A percentile compares a stretch with the other conserved stretches of the same genome.
Conservation (phyloP, 2,113 vertebrate genomes). For the Sorex araneus region DNA sequence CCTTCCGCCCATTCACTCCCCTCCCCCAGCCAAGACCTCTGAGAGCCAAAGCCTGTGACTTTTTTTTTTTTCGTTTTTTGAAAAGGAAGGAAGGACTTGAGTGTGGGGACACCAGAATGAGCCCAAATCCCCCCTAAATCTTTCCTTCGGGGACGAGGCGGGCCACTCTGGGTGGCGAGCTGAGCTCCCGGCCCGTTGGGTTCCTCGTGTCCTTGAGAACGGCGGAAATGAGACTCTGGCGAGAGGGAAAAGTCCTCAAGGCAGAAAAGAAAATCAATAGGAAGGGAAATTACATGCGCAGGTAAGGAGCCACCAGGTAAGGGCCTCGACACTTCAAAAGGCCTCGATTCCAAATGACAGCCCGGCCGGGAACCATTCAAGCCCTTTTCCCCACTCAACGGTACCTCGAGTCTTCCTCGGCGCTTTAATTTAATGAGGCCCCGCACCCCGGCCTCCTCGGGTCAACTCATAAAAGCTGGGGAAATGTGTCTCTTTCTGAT, state of each 20-base stretch:
- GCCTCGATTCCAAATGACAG: constrained; percentile 57
- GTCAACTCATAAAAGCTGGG: background rate
- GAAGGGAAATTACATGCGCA: background rate
- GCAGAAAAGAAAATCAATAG: background rate
- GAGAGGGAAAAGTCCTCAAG: background rate
- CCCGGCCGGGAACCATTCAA: background rate
- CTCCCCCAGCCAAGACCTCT: background rate
- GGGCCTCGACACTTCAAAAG: constrained; percentile 34
- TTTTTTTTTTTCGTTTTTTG: too few species aligned
- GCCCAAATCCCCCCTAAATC: too few species aligned
- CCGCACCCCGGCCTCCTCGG: background rate
- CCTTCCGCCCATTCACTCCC: too few species aligned
- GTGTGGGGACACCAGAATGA: too few species aligned
- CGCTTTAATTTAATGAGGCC: background rate
- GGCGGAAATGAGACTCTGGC: constrained; percentile 59
- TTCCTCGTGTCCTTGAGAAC: constrained; percentile 66
- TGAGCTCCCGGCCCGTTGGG: background rate
- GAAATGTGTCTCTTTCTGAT: background rate
- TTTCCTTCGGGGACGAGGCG: too few species aligned
- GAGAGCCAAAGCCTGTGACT: background rate
- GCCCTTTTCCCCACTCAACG: background rate
- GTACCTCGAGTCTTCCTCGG: background rate
- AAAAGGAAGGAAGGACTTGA: too few species aligned
- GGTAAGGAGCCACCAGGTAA: constrained; percentile 45
- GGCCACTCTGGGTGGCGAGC: too few species aligned